phyloP scores from a whole-genome alignment of 1,140 invertebrate species.

The Drosophila nikananu region DNA sequence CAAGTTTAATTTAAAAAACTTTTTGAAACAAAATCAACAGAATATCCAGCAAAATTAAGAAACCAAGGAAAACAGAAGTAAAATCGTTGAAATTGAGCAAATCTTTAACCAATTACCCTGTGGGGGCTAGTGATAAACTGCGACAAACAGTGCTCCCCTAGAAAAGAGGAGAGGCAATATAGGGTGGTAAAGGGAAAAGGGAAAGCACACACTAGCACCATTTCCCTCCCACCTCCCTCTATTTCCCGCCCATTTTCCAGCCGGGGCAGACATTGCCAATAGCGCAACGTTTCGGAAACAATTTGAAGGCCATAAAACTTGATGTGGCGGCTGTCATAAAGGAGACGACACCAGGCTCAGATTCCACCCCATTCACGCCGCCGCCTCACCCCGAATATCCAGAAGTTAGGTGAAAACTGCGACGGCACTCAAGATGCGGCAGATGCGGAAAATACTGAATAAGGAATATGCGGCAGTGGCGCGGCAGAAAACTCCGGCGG shows the following conservation, averaged over 20 bases:
- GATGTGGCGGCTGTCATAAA: slow-evolving; percentile 68
- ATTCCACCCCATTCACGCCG: slow-evolving; percentile 11
- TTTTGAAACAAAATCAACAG: slow-evolving; percentile 1
- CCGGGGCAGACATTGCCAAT: slow-evolving; percentile 41
- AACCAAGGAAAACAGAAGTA: slow-evolving; percentile 40
- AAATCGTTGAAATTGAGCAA: slow-evolving; percentile 65
- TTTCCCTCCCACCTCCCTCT: not conserved
- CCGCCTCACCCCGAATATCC: slow-evolving; percentile 5
- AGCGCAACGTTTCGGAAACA: slow-evolving; percentile 80
- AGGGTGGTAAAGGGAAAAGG: not conserved
- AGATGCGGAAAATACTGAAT: slow-evolving; percentile 32
- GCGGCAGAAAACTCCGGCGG: slow-evolving; percentile 33
- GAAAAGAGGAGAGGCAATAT: not conserved
- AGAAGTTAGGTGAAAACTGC: slow-evolving; percentile 52
- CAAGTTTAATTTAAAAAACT: slow-evolving; percentile 1
- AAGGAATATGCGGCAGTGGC: slow-evolving; percentile 18
- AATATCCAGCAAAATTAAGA: slow-evolving; percentile 26
- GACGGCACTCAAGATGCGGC: slow-evolving; percentile 44
- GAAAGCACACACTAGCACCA: slow-evolving; percentile 24
- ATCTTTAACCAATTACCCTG: slow-evolving; percentile 52
- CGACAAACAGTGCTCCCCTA: slow-evolving; percentile 41
- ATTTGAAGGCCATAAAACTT: slow-evolving; percentile 83
- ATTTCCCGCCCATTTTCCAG: slow-evolving; percentile 21
- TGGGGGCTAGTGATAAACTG: slow-evolving; percentile 70
- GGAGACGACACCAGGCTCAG: slow-evolving; percentile 57